Evolutionary conservation across 2,113 vertebrate species (phyloP).

Genomic region (Elachura formosa): DNA sequence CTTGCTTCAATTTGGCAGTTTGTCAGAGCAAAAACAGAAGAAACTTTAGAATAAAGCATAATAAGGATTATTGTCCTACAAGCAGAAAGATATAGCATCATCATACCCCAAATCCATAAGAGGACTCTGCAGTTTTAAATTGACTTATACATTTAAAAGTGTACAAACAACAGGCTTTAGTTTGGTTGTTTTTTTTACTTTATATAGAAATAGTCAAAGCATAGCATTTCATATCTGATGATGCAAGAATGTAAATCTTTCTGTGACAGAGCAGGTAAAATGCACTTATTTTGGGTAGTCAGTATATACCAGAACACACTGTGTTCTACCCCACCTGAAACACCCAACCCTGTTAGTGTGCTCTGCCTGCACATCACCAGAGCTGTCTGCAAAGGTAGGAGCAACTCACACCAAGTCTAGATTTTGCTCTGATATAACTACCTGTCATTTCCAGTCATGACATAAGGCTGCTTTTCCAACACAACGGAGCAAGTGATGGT

Average conservation of each 20-base stretch:
- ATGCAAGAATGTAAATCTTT: background rate
- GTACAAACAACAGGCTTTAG: background rate
- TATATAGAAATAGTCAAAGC: background rate
- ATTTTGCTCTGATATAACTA: background rate
- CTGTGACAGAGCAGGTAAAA: background rate
- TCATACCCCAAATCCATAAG: background rate
- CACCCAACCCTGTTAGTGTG: background rate
- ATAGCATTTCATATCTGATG: background rate
- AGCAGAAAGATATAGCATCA: background rate
- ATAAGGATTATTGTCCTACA: background rate
- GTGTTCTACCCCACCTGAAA: background rate
- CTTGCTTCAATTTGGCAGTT: background rate
- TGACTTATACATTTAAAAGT: background rate
- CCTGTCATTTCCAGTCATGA: background rate
- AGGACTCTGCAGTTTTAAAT: background rate
- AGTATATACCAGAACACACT: background rate
- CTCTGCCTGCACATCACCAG: background rate
- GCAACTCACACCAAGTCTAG: background rate
- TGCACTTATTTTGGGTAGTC: background rate
- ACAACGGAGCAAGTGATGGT: background rate
- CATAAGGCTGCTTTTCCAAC: background rate
- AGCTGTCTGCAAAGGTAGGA: background rate
- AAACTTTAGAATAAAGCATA: background rate
- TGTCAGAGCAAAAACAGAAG: background rate
- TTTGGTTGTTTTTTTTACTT: background rate